Evolutionary conservation across 2,888 invertebrate genomes (phyloP), one percentile per base, ranked within the genome.

Genomic region (Fissipunctia ypsillon): DNA sequence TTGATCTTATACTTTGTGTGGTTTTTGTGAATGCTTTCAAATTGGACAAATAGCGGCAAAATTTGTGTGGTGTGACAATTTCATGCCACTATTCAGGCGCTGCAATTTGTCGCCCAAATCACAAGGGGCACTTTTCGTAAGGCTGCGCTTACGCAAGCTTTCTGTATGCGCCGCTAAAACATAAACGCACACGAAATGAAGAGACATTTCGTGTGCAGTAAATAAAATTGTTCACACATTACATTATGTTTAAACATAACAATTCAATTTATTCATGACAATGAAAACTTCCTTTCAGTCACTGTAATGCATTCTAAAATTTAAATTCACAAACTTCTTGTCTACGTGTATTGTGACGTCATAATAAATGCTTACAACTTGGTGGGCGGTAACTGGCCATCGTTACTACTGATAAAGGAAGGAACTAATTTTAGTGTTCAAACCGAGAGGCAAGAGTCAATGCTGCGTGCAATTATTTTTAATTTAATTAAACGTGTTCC

Each of bases 321-420:
- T 69, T 9, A n/a, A 61, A 68, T 66, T 35, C 61, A 66, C 56
- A 66, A 50, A 71, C 31, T 73, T 63, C 28, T 59, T 14, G 16
- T 69, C 52, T 61, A 81, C n/a, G 52, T 75, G 56, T 64, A 64
- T 75, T 70, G 45, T 72, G 73, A 81, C 68, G 56, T 73, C 69
- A 78, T 81, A 81, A 78, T 81, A 74, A 68, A 69, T 81, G 84
- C 67, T 64, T 71, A 56, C 25, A 61, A 54, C 56, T 74, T 68
- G 16, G 56, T 73, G 65, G 73, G 78, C 64, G 69, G 43, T 56
- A 56, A 66, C 61, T 73, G 70, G 73, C 69, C 69, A 61, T 71
- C 52, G 31, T 69, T 57, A 72, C 25, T 35, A 76, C 59, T 61
- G 41, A 52, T 60, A 60, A 45, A 68, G 16, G 56, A 50, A 71